phyloP scores from a whole-genome alignment of 2,888 invertebrate genomes.

The Germaria angustata region DNA sequence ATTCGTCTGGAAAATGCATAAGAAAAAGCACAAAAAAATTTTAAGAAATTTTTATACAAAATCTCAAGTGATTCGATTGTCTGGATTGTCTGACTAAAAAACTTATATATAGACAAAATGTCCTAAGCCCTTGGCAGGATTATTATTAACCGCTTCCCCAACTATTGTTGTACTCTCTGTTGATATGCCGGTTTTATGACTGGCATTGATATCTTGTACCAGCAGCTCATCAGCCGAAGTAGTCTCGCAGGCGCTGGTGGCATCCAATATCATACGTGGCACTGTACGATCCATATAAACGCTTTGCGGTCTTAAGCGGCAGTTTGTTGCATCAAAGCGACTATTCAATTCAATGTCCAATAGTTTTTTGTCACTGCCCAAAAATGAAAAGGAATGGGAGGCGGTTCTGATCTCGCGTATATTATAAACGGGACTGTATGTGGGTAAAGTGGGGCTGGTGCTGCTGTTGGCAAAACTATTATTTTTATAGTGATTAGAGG shows the following conservation, averaged over 20 bases:
- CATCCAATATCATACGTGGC: constrained; percentile 67
- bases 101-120: constrained; percentile 79
- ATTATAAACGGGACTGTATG: constrained; percentile 80
- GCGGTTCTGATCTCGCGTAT: constrained; percentile 79
- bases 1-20: too few relatives aligned
- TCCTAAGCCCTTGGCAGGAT: constrained; percentile 79
- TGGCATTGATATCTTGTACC: constrained; percentile 70
- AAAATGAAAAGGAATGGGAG: constrained; percentile 79
- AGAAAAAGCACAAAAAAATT: too few relatives aligned
- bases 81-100: too few relatives aligned
- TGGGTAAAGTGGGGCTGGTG: constrained; percentile 63
- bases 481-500: not conserved
- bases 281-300: constrained; percentile 67
- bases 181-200: constrained; percentile 49
- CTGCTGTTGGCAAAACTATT: not conserved
- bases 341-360: constrained; percentile 78
- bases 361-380: constrained; percentile 80
- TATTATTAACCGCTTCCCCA: constrained; percentile 78
- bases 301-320: constrained; percentile 70
- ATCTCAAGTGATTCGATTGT: too few relatives aligned
- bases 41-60: too few relatives aligned
- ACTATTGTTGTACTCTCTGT: constrained; percentile 42
- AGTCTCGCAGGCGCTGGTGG: constrained; percentile 59
- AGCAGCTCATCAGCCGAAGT: constrained; percentile 34
- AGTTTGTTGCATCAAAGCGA: constrained; percentile 71